phyloP scores from a whole-genome alignment of 2,797 vertebrate genomes.

The Meriones psammophilus region DNA sequence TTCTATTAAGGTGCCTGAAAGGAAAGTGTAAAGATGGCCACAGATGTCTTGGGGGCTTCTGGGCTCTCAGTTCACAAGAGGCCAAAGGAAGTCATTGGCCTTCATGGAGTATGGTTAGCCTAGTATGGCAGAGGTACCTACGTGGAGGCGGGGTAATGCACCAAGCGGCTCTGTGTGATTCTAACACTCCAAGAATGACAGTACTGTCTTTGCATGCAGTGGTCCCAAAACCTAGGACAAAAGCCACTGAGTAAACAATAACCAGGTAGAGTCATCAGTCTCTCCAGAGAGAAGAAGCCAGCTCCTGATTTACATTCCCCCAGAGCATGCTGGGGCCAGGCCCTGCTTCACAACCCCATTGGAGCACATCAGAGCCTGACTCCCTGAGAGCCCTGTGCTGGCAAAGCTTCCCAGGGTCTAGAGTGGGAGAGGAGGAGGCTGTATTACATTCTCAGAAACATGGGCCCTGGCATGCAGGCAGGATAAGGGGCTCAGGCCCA shows the following conservation, averaged over 20 bases:
- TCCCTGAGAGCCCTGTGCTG: rapidly evolving
- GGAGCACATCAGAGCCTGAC: too few species aligned
- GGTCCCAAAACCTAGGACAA: background rate
- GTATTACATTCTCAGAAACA: background rate
- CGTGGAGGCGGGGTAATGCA: too few species aligned
- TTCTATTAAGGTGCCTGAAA: background rate
- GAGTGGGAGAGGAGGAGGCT: background rate
- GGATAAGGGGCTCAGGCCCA: background rate
- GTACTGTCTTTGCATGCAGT: background rate
- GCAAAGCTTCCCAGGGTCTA: background rate
- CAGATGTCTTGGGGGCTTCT: background rate
- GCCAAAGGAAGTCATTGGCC: background rate
- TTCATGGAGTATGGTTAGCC: background rate
- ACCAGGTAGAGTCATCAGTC: background rate
- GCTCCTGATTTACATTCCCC: background rate
- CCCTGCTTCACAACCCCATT: background rate
- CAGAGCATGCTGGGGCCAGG: background rate
- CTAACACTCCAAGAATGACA: background rate
- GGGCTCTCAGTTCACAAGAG: background rate
- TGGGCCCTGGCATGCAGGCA: background rate
- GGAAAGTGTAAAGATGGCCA: background rate
- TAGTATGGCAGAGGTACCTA: background rate
- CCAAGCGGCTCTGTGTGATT: background rate
- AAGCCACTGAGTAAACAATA: background rate
- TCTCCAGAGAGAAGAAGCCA: background rate